Evolutionary conservation across 2,888 invertebrate genomes (phyloP).

Genomic region (Carpatolechia fugitivella): DNA sequence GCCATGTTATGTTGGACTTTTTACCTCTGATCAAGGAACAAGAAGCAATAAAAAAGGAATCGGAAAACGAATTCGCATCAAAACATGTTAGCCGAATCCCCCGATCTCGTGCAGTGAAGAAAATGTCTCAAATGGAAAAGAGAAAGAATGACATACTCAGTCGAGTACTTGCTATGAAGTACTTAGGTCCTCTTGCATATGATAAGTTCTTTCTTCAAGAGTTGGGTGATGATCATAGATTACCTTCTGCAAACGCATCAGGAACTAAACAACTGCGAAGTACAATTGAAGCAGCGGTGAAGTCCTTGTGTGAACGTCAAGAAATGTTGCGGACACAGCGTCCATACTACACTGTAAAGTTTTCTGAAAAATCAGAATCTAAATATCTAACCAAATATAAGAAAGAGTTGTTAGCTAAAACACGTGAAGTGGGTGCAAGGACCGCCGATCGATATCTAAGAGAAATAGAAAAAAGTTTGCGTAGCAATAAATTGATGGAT

Average conservation of each 20-base stretch:
- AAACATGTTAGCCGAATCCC: constrained; percentile 56
- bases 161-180: constrained; percentile 70
- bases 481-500: constrained; percentile 56
- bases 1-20: constrained; percentile 65
- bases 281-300: constrained; percentile 54
- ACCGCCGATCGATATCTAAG: constrained; percentile 58
- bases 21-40: constrained; percentile 62
- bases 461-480: constrained; percentile 57
- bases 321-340: constrained; percentile 67
- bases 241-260: constrained; percentile 57
- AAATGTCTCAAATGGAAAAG: constrained; percentile 66
- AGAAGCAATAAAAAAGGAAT: constrained; percentile 34
- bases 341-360: constrained; percentile 66
- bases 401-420: constrained; percentile 51
- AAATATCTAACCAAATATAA: constrained; percentile 61
- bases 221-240: constrained; percentile 51
- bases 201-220: constrained; percentile 61
- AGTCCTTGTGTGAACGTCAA: constrained; percentile 60
- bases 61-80: constrained; percentile 27
- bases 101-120: constrained; percentile 31
- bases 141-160: constrained; percentile 57
- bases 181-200: constrained; percentile 71
- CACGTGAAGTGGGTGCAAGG: constrained; percentile 59
- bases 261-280: constrained; percentile 50
- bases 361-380: constrained; percentile 66